phyloP scores from a whole-genome alignment of 1,140 invertebrate species.

The Mamestra configurata region DNA sequence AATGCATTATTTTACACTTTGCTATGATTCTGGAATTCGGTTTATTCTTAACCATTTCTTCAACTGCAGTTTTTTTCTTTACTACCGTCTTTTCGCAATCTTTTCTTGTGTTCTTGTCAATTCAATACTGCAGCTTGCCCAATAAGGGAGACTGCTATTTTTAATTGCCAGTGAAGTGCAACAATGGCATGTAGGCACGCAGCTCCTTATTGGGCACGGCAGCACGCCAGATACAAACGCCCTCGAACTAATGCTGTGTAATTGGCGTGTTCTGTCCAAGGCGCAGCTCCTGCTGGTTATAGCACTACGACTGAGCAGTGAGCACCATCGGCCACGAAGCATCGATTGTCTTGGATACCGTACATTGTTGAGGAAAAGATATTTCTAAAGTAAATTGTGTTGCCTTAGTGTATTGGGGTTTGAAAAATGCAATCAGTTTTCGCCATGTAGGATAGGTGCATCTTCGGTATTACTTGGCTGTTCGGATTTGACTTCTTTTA shows the following conservation, averaged over 20 bases:
- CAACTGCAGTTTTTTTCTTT: neutral
- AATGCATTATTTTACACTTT: neutral
- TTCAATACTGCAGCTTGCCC: neutral
- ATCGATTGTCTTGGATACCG: conserved; percentile 44
- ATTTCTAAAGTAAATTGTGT: conserved; percentile 35
- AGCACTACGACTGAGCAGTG: conserved; percentile 32
- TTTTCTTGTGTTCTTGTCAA: neutral
- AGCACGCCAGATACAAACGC: conserved; percentile 36
- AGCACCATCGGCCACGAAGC: conserved; percentile 38
- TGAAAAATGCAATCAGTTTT: conserved; percentile 35
- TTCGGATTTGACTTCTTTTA: no score
- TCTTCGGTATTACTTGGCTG: neutral
- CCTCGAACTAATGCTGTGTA: conserved; percentile 45
- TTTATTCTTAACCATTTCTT: neutral
- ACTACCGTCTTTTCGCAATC: neutral
- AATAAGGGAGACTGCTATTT: conserved; percentile 17
- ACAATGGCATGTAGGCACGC: conserved; percentile 31
- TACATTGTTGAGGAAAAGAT: conserved; percentile 17
- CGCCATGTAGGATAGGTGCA: neutral
- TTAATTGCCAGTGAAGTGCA: conserved; percentile 25
- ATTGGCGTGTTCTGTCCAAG: conserved; percentile 50
- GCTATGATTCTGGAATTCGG: neutral
- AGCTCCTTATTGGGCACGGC: conserved; percentile 35
- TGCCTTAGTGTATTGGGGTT: neutral
- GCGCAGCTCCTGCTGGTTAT: conserved; percentile 34